Percentiles rank a stretch among this genome's conserved stretches.
These are phyloP conservation scores for Patella depressa DNA, from an alignment of 2,888 invertebrate species.

Conservation along the genomic window DNA sequence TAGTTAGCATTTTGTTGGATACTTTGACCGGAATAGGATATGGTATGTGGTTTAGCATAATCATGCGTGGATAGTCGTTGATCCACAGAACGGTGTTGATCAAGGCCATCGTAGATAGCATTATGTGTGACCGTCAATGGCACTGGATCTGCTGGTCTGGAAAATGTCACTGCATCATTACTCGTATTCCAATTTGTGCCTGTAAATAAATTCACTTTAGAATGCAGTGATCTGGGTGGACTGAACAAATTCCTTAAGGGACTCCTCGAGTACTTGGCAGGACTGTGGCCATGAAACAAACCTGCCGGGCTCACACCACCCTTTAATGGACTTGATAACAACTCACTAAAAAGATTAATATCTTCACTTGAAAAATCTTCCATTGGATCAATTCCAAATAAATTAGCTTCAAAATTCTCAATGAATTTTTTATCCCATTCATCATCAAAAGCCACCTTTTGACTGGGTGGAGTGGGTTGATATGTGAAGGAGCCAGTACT, in stretches of 20 bases:
- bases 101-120: background rate
- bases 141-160: background rate
- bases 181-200: conserved; percentile 19
- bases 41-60: background rate
- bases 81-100: background rate
- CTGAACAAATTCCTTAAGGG: conserved; percentile 36
- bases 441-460: conserved; percentile 40
- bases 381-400: conserved; percentile 48
- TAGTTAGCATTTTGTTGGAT: background rate
- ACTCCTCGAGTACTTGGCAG: conserved; percentile 39
- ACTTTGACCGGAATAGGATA: background rate
- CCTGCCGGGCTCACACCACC: conserved; percentile 20
- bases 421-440: conserved; percentile 58
- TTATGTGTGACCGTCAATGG: background rate
- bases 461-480: conserved; percentile 12
- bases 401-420: conserved; percentile 53
- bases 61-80: background rate
- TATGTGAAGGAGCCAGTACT: background rate
- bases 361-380: conserved; percentile 32
- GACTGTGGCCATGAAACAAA: conserved; percentile 31
- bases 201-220: conserved; percentile 20
- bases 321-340: conserved; percentile 34
- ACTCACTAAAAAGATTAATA: conserved; percentile 40
- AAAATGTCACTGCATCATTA: background rate
- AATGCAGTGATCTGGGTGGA: conserved; percentile 19